Conservation (phyloP, 2,113 vertebrate species). For the Poecile atricapillus region DNA sequence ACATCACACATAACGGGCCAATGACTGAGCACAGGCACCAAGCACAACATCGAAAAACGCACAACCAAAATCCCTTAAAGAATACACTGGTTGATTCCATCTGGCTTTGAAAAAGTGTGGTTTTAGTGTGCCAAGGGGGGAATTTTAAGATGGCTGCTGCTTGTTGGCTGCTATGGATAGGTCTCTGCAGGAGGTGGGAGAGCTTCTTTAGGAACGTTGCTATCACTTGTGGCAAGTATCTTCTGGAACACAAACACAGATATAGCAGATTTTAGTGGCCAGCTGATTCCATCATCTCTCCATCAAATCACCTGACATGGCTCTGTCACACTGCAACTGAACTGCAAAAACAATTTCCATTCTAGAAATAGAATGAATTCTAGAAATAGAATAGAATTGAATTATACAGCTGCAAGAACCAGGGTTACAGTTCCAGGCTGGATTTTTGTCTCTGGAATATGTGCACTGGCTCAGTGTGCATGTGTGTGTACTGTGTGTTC, state of each 20-base stretch:
- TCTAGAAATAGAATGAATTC: neutral
- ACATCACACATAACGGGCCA: neutral
- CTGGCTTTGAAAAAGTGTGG: neutral
- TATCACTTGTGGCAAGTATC: neutral
- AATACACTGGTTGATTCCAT: neutral
- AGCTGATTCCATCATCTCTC: neutral
- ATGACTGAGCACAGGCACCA: neutral
- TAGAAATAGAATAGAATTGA: neutral
- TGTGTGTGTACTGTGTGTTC: rapidly evolving
- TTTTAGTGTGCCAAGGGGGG: neutral
- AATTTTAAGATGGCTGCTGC: neutral
- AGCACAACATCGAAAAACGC: neutral
- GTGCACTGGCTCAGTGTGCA: neutral
- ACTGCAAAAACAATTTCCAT: neutral
- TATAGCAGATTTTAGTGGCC: neutral
- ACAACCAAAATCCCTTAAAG: neutral
- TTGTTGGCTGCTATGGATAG: neutral
- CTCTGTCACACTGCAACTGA: neutral
- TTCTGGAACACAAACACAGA: neutral
- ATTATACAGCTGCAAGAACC: neutral
- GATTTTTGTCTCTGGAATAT: neutral
- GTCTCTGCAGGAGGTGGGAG: neutral
- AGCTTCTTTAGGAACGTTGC: neutral
- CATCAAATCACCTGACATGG: neutral
- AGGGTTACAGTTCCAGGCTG: neutral